Evolutionary conservation across 2,113 vertebrate genomes (phyloP), one percentile per base, ranked within the genome.

Genomic region (Erinaceus europaeus): DNA sequence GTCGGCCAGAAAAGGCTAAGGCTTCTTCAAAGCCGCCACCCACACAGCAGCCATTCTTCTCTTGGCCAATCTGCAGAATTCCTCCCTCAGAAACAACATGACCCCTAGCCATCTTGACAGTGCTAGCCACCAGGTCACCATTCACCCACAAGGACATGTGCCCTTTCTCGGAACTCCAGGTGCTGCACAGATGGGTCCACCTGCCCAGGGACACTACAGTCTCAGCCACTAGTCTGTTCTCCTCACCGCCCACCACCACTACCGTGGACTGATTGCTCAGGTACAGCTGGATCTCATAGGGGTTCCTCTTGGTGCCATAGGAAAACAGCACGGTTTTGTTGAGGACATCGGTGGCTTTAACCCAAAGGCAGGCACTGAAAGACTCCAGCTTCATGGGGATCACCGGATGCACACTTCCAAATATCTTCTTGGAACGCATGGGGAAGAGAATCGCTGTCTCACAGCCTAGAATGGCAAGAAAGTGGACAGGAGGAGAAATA

Each of bases 261-360:
- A 97, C 96, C 0, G 91, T 96, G 0, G 97, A 94, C 6, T 67
- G 94, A 1, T 67, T 88, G 77, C 97, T 97, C 38, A 99, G 97
- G 86, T 98, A 97, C 62, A 99, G 97, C 96, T 99, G 98, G 69
- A 99, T 96, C 86, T 99, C 98, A 4, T 98, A 98, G 0, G 99
- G 98, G 86, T 98, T 99, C 64, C 94, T 95, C 38, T 96, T 98
- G 53, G 98, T 98, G 29, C 99, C 98, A 0, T 99, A 99, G 55
- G 99, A 99, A 92, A 99, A 97, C 50, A 99, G 94, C 8, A 99
- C 90, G 0, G 98, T 99, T 96, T 98, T 99, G 96, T 98, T 98
- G 93, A 98, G 72, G 11, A 95, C 93, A 8, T 97, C 95, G 0
- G 98, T 98, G 27, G 97, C 98, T 96, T 98, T 99, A 85, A 98